Percentiles rank a stretch among this genome's conserved stretches.
Conservation (phyloP, 2,113 vertebrate genomes). For the Spheniscus mendiculus region DNA sequence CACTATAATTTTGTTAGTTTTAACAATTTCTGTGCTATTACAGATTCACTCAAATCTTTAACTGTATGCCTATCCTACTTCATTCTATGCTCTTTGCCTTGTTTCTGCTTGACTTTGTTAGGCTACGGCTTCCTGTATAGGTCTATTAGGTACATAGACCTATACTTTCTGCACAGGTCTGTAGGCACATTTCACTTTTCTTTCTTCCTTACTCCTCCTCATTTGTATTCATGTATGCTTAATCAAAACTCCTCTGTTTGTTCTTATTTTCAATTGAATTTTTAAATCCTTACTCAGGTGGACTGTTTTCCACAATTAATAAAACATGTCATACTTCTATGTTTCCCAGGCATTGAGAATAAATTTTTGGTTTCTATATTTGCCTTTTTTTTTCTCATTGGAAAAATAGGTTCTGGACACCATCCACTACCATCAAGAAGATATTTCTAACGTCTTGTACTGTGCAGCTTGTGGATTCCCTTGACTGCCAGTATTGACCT, state of each 20-base stretch:
- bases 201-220: background rate
- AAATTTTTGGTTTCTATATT: background rate
- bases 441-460: background rate
- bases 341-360: background rate
- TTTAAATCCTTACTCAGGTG: background rate
- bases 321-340: background rate
- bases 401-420: background rate
- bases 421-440: background rate
- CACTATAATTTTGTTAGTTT: background rate
- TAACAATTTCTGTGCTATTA: background rate
- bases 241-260: background rate
- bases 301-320: background rate
- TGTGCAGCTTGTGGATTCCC: background rate
- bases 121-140: background rate
- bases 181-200: background rate
- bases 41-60: background rate
- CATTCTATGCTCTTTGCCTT: background rate
- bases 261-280: background rate
- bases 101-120: background rate
- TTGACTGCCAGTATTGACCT: background rate
- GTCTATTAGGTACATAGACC: background rate
- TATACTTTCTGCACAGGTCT: background rate
- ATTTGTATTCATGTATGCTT: background rate
- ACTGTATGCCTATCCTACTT: background rate
- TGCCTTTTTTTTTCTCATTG: background rate